Evolutionary conservation across 2,797 vertebrate species (phyloP).

Genomic region (Rhincodon typus): DNA sequence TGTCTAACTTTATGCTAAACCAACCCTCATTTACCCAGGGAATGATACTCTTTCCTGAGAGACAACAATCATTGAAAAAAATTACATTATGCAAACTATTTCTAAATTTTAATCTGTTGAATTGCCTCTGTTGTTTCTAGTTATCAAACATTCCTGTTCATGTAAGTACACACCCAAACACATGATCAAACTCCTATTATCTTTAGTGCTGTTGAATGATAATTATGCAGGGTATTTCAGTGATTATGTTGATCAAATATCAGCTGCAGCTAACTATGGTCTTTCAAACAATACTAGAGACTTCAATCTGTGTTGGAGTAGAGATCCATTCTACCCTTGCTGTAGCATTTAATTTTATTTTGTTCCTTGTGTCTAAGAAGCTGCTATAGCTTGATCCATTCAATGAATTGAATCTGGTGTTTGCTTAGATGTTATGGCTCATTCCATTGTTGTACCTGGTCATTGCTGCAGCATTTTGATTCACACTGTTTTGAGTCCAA

Average conservation of each 20-base stretch:
- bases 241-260: conserved; percentile 4
- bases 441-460: neutral
- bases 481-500: too few species aligned
- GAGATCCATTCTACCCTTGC: neutral
- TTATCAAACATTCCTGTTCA: neutral
- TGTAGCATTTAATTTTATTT: neutral
- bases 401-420: neutral
- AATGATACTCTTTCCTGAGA: neutral
- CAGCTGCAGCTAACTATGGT: neutral
- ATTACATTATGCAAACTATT: neutral
- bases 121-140: neutral
- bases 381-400: neutral
- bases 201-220: neutral
- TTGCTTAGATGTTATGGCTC: neutral
- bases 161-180: neutral
- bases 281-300: neutral
- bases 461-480: neutral
- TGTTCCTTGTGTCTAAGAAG: neutral
- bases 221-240: neutral
- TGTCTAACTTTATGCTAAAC: neutral
- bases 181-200: neutral
- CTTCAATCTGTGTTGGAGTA: neutral
- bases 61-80: neutral
- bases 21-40: neutral
- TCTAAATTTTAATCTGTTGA: neutral